Base-by-base conservation (phyloP, 1,140 invertebrate genomes). In the Bombus soroeensis region DNA sequence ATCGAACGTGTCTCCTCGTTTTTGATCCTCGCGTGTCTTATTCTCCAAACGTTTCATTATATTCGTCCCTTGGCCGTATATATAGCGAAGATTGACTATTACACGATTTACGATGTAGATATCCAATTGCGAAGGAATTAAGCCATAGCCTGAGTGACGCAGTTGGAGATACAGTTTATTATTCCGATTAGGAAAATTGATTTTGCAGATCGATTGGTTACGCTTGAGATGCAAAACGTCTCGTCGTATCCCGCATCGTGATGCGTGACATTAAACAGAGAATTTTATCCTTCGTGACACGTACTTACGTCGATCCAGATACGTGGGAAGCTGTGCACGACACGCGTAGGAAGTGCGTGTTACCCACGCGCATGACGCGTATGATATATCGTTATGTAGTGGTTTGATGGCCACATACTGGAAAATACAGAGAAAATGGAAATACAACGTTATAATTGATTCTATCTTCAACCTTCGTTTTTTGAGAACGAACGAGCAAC, bases 241-340 rank as follows among this genome's bases (percentile, higher is more conserved):
- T 43, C 28, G 62, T 18, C 28, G 41, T 72, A 43, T 1, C 39
- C 34, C 78, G 39, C 41, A 81, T n/a, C 41, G 73, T 66, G 72
- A 68, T 80, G 78, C 86, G 76, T 80, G 74, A 34, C 83, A 88
- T 86, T 87, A 87, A 82, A 82, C 81, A 43, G 32, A 59, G 66
- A 85, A 77, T 78, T 87, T 81, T 81, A 74, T 81, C 43, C 62
- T 57, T 79, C 34, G 70, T 81, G 79, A 85, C 79, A 74, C 78
- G 72, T 68, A 87, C 75, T 77, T 84, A 71, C 68, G 78, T 25
- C 76, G 71, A 88, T 90, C 87, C 75, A 81, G 77, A 84, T 90
- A 87, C 82, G 80, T 85, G 79, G 85, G 64, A 72, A 76, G 75
- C 68, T 70, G 87, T 71, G 57, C 68, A 83, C 64, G 74, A 77